Evolutionary conservation across 1,140 invertebrate genomes (phyloP), one percentile per base, ranked within the genome.

Genomic region (Pinna nobilis): DNA sequence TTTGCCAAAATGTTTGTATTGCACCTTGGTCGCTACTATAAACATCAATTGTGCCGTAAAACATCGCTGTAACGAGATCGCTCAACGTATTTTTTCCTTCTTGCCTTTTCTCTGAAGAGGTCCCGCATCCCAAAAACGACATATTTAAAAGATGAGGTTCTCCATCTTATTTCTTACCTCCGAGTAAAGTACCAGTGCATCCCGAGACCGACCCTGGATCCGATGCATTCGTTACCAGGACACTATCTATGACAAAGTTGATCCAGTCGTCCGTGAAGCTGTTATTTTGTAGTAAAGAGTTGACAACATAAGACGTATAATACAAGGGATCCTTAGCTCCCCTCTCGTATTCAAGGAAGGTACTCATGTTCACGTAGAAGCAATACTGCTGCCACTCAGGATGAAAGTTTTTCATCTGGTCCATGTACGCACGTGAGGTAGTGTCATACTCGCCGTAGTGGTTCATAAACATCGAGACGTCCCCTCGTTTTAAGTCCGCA

Each of bases 341-440:
- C 23, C 25, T 7, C 59, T 71, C 67, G 28, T 78, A 78, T 0
- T 76, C 73, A 39, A 63, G 57, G 59, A 75, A 78, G 4, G 55
- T 65, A 5, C 68, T 47, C 20, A 59, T 3, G 39, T 76, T 64
- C 5, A 18, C 25, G 23, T 51, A 32, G 11, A 13, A 23, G 23
- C 32, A 53, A 15, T 15, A 32, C 15, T 18, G 30, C 39, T 53
- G 60, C 33, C 33, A 39, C 30, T 63, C 70, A 1, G 28, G 55
- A 25, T 61, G 9, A 60, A 63, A 67, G 25, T 71, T 59, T n/a
- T 28, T 39, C 7, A 75, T 32, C 6, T 68, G 9, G 18, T 72
- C 28, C n/a, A 72, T 69, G 37, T 63, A 66, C 1, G 30, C 11
- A 15, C 65, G 35, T 6, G 47, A 51, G 1, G 68, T 37, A 15